Evolutionary conservation across 2,888 invertebrate genomes (phyloP), one percentile per base, ranked within the genome.

Genomic region (Phyto melanocephala): DNA sequence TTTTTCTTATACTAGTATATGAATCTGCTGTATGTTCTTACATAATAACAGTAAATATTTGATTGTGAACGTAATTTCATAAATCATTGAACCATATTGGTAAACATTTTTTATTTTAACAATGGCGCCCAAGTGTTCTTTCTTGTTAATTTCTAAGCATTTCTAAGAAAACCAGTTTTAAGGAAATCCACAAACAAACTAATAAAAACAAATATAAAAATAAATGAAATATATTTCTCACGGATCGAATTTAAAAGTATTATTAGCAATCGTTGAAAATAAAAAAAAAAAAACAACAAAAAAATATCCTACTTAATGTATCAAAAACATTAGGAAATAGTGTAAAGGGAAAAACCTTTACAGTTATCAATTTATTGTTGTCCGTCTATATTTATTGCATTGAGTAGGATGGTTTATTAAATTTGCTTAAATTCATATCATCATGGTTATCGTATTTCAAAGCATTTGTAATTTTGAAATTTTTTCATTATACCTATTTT

Each of bases 51-150:
- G n/a, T n/a, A n/a, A n/a, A n/a, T n/a, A n/a, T n/a, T n/a, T n/a
- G n/a, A n/a, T n/a, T 22, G 58, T 60, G 40, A 60, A 40, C 40
- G 13, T 13, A 37, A 37, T 60, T 60, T 40, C 37, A 60, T 60
- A 60, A 60, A 60, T 60, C 40, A 60, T 60, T 60, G 58, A 50
- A 47, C 24, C 50, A 52, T 37, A 24, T 54, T 54, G 22, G 28
- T 17, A 24, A 24, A 68, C 13, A 68, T 40, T 54, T n/a, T 58
- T 42, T 54, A 54, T 68, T 17, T 40, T 28, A 11, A 28, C 4
- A 40, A 54, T 37, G 68, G 54, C 68, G 68, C 54, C 68, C 42
- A 8, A 17, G 2, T 22, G 68, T 68, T 54, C 40, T 60, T 68
- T 40, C 45, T 37, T 6, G 6, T 37, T n/a, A n/a, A 24, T 67